Evolutionary conservation across 2,888 invertebrate species (phyloP), one percentile per base, ranked within the genome.

Genomic region (Dryobota labecula): DNA sequence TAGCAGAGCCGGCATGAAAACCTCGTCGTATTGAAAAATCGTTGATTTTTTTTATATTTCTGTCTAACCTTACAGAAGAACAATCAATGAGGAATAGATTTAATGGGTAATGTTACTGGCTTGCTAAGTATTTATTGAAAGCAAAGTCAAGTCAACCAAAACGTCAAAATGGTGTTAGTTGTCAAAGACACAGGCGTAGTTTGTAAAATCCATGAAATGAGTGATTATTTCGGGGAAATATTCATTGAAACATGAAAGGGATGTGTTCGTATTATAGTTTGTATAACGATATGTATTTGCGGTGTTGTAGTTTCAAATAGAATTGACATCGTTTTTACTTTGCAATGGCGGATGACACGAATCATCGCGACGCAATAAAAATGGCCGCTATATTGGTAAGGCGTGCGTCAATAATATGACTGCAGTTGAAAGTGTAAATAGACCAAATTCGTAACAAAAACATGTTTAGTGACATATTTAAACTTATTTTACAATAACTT

Each of bases 341-440:
- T 92, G 90, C 94, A 96, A 96, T 96, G 96, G 96, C 96, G 96
- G 96, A 95, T 95, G 95, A 95, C 96, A 96, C 95, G 95, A 96
- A 94, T 93, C 95, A 93, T 94, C 95, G 92, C 94, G 94, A 95
- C 95, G 95, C 95, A 96, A 96, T 95, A 95, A 96, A 96, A 93
- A 96, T 96, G 96, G 96, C 95, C 95, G 95, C 94, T 94, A 86
- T 92, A 90, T 92, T 91, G 96, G 96, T 96, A 96, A 95, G 95
- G 95, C 95, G 95, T 94, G 95, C 95, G 95, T 94, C 94, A 94
- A 92, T 91, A 92, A 82, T 90, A 90, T 84, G 89, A 90, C 87
- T 90, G 88, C 88, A 90, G 87, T 88, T 87, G 80, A 78, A 81
- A 76, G 86, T 90, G 86, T 85, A 85, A 87, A 84, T 83, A 83